Conservation (phyloP, 2,113 vertebrate genomes). For the Elephantulus edwardii region DNA sequence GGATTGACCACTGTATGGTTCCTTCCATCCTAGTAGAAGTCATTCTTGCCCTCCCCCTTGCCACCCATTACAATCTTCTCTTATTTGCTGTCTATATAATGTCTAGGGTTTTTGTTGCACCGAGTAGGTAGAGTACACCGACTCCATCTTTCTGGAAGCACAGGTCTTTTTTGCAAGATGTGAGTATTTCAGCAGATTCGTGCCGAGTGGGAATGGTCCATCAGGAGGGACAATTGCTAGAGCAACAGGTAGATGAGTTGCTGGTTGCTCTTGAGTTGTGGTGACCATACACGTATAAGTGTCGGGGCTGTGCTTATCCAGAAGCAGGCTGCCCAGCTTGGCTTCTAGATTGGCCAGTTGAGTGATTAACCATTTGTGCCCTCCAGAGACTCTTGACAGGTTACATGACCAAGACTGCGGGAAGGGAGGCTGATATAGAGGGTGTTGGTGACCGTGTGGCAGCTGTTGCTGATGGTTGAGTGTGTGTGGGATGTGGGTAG, state of each 20-base stretch:
- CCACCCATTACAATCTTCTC: not conserved
- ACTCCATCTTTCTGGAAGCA: not conserved
- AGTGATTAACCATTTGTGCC: not conserved
- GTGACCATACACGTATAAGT: not conserved
- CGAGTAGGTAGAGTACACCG: not conserved
- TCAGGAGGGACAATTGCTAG: not conserved
- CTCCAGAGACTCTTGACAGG: not conserved
- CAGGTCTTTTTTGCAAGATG: not conserved
- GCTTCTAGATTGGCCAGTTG: not conserved
- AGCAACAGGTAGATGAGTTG: not conserved
- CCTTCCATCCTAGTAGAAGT: not conserved
- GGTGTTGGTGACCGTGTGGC: not conserved
- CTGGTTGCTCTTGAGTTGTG: not conserved
- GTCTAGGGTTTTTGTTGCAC: not conserved
- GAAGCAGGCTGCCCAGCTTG: not conserved
- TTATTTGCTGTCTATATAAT: accelerated
- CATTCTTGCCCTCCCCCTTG: not conserved
- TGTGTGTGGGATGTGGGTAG: not conserved
- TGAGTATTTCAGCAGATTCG: not conserved
- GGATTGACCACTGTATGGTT: not conserved
- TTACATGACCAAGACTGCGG: not conserved
- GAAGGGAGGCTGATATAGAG: not conserved
- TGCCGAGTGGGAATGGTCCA: accelerated
- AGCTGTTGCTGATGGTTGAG: accelerated
- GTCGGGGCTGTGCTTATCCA: not conserved